Evolutionary conservation across 30 jellyfish, hydroid and myxozoan genomes (phyloP).

Genomic region (Phacellophora camtschatica): DNA sequence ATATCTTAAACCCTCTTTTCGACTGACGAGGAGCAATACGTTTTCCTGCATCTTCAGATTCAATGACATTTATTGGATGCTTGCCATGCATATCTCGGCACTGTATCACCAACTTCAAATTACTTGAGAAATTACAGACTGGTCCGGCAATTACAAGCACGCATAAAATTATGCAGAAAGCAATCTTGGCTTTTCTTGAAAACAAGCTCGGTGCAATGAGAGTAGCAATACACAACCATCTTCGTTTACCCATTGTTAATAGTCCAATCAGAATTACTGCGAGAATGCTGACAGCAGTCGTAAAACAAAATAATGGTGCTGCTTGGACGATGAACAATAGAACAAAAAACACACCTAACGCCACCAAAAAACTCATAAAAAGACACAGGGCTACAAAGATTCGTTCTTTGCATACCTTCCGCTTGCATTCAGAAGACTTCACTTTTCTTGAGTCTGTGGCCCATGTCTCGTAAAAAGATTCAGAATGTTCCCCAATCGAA

Average conservation of each 20-base stretch:
- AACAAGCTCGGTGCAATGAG: slow-evolving; percentile 77
- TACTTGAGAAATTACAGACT: slow-evolving; percentile 47
- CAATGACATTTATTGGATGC: not conserved
- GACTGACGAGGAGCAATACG: not conserved
- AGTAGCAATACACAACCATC: slow-evolving; percentile 68
- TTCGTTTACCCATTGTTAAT: slow-evolving; percentile 54
- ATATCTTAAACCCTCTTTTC: not conserved
- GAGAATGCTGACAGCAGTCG: slow-evolving; percentile 49
- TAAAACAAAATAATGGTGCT: slow-evolving; percentile 62
- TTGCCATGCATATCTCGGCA: slow-evolving; percentile 4
- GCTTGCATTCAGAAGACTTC: not conserved
- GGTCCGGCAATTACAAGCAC: slow-evolving; percentile 82
- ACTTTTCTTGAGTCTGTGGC: slow-evolving; percentile 42
- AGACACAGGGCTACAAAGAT: slow-evolving; percentile 12
- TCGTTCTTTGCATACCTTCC: slow-evolving; percentile 3
- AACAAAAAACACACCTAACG: slow-evolving; percentile 61
- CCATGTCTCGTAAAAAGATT: slow-evolving; percentile 61
- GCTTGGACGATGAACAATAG: slow-evolving; percentile 21
- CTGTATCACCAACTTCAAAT: slow-evolving; percentile 27
- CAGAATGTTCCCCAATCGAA: slow-evolving; percentile 62
- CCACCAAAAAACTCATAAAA: slow-evolving; percentile 19
- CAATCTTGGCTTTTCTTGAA: slow-evolving; percentile 59
- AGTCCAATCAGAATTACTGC: slow-evolving; percentile 51
- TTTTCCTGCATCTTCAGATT: not conserved
- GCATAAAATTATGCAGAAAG: slow-evolving; percentile 30